Evolutionary conservation across 2,888 invertebrate species (phyloP).

Genomic region (Saturnia japonica): DNA sequence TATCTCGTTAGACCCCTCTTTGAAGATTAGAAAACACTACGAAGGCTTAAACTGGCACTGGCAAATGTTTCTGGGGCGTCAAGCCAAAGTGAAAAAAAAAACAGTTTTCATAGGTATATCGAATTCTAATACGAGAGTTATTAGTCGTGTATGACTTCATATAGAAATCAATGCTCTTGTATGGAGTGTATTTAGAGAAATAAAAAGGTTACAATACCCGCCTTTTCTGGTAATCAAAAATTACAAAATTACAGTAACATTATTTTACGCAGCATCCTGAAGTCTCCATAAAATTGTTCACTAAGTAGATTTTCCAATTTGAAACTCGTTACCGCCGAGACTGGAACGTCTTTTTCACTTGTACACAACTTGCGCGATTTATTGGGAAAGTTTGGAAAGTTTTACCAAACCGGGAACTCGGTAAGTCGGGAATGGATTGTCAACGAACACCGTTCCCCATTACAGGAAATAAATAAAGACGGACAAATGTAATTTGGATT

Average conservation of each 20-base stretch:
- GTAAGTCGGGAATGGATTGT: neutral
- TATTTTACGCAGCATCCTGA: constrained; percentile 11
- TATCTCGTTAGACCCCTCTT: too few species aligned
- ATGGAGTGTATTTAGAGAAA: neutral
- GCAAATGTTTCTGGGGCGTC: too few species aligned
- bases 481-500: constrained; percentile 16
- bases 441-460: constrained; percentile 3
- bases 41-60: too few species aligned
- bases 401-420: neutral
- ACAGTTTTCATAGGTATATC: too few species aligned
- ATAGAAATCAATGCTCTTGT: too few species aligned
- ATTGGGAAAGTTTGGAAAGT: constrained; percentile 38
- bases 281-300: constrained; percentile 42
- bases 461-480: constrained; percentile 4
- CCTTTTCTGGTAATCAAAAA: neutral
- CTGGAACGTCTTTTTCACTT: constrained; percentile 61
- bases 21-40: too few species aligned
- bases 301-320: constrained; percentile 74
- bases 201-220: neutral
- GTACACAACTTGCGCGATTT: constrained; percentile 57
- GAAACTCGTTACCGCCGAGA: constrained; percentile 60
- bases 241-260: neutral
- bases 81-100: too few species aligned
- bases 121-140: too few species aligned
- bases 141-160: too few species aligned